Evolutionary conservation across 2,888 invertebrate genomes (phyloP).

Genomic region (Aspidiotus rigidus): DNA sequence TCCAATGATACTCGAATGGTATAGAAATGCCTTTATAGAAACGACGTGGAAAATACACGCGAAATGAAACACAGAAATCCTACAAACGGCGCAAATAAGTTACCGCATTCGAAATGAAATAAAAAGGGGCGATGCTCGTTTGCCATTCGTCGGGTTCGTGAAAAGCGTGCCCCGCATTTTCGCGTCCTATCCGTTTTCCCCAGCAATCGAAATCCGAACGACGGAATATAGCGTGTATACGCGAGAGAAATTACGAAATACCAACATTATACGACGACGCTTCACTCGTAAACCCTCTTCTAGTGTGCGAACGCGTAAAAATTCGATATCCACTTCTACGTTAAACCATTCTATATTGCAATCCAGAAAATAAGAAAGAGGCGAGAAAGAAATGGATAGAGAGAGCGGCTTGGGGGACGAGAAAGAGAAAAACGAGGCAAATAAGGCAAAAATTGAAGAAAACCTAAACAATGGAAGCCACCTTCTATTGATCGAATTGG

Average conservation of each 20-base stretch:
- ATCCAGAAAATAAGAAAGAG: too few species aligned
- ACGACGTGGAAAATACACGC: not conserved
- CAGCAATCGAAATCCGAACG: not conserved
- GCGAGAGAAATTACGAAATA: too few species aligned
- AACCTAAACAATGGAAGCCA: slow-evolving; percentile 30
- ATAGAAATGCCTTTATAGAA: not conserved
- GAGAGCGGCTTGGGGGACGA: not conserved
- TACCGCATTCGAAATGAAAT: slow-evolving; percentile 25
- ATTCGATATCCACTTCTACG: slow-evolving; percentile 1
- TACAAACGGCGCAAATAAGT: not conserved
- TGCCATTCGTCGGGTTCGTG: slow-evolving; percentile 18
- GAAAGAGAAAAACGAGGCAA: slow-evolving; percentile 23
- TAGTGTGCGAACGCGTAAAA: not conserved
- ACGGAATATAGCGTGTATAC: not conserved
- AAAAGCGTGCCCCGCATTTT: not conserved
- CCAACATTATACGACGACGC: too few species aligned
- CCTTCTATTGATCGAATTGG: slow-evolving; percentile 31
- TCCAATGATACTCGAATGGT: not conserved
- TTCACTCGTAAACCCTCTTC: too few species aligned
- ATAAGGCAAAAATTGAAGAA: slow-evolving; percentile 23
- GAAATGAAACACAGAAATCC: not conserved
- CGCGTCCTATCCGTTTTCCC: not conserved
- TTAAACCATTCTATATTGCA: not conserved
- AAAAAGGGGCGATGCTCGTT: slow-evolving; percentile 32
- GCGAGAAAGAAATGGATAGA: too few species aligned